Evolutionary conservation across 2,797 vertebrate species (phyloP).

Genomic region (Cuniculus paca): DNA sequence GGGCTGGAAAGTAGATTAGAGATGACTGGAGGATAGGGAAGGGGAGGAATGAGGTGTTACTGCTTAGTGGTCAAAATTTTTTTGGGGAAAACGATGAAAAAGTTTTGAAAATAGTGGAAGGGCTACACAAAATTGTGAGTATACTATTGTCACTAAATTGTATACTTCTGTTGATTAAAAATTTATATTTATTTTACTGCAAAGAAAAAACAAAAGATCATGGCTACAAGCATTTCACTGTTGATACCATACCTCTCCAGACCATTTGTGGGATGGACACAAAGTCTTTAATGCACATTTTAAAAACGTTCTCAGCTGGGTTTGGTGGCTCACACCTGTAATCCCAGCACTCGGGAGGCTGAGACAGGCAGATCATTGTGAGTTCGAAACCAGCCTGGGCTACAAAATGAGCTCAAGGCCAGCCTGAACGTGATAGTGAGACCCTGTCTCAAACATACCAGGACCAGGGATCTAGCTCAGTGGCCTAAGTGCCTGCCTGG

Average conservation of each 20-base stretch:
- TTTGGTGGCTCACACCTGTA: too few species aligned
- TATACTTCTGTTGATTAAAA: background rate
- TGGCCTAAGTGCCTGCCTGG: too few species aligned
- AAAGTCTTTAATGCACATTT: constrained; percentile 21
- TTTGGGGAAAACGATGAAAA: background rate
- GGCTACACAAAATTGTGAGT: background rate
- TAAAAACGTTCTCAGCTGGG: background rate
- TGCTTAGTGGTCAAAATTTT: background rate
- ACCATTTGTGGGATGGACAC: background rate
- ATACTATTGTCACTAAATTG: background rate
- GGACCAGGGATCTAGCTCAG: too few species aligned
- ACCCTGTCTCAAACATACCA: too few species aligned
- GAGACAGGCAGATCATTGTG: too few species aligned
- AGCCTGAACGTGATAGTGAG: too few species aligned
- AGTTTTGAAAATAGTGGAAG: background rate
- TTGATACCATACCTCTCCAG: background rate
- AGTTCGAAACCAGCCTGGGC: too few species aligned
- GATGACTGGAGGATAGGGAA: background rate
- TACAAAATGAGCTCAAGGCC: too few species aligned
- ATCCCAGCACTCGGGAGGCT: too few species aligned
- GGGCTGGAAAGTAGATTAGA: background rate
- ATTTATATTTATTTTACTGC: background rate
- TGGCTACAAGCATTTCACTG: background rate
- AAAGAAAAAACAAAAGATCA: background rate
- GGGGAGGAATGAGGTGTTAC: background rate